Percentiles rank a stretch among this genome's conserved stretches.
phyloP scores from a whole-genome alignment of 2,797 vertebrate species.

The Oryzias dopingdopingensis region DNA sequence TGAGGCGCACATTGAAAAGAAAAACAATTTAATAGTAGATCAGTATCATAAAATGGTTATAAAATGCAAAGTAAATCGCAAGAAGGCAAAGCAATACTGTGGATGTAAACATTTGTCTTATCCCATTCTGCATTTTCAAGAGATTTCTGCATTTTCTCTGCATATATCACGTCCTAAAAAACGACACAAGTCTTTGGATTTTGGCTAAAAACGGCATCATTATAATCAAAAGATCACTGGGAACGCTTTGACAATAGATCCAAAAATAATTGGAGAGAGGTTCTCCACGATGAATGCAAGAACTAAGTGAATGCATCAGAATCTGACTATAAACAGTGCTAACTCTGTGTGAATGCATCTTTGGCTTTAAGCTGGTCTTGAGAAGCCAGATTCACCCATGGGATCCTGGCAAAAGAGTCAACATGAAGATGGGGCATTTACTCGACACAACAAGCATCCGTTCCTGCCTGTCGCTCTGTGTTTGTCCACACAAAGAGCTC shows the following conservation, averaged over 20 bases:
- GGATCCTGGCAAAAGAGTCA: slow-evolving; percentile 64
- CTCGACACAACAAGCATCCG: slow-evolving; percentile 70
- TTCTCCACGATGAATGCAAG: too few species aligned
- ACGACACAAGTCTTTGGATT: too few species aligned
- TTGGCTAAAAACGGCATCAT: too few species aligned
- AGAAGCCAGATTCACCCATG: slow-evolving; percentile 14
- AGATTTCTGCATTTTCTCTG: too few species aligned
- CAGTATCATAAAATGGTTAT: neutral
- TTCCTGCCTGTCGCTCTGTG: slow-evolving; percentile 28
- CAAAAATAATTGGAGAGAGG: too few species aligned
- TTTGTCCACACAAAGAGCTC: slow-evolving; percentile 67
- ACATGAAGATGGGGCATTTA: slow-evolving; percentile 66
- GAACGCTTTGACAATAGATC: too few species aligned
- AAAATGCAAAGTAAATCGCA: neutral
- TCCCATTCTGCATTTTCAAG: too few species aligned
- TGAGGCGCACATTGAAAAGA: slow-evolving; percentile 50
- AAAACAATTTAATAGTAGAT: neutral
- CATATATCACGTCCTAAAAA: too few species aligned
- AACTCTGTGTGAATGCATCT: neutral
- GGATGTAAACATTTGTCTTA: too few species aligned
- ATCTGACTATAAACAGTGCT: neutral
- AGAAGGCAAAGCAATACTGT: neutral
- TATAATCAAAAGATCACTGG: too few species aligned
- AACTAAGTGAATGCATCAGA: neutral
- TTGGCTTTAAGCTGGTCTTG: slow-evolving; percentile 2